Conservation (phyloP, 2,888 invertebrate genomes). For the Nudaria mundana region DNA sequence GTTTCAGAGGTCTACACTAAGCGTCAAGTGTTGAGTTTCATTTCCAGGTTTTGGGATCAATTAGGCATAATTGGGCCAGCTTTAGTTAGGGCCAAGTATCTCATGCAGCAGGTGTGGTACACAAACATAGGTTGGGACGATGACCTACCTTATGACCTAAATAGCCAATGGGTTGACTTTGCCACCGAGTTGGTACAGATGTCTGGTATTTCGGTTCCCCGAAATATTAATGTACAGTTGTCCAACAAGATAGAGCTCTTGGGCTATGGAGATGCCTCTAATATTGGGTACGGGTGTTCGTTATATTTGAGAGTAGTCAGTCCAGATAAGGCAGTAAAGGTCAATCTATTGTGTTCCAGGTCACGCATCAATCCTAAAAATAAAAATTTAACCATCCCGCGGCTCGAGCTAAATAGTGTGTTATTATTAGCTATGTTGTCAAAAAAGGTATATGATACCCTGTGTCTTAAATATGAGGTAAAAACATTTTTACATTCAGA, state of each 20-base stretch:
- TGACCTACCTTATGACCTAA: background rate
- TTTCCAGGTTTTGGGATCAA: background rate
- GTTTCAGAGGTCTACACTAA: background rate
- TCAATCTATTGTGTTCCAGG: background rate
- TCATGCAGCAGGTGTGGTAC: background rate
- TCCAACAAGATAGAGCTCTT: background rate
- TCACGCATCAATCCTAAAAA: background rate
- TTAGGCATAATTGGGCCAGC: background rate
- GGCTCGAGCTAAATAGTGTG: background rate
- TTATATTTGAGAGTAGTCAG: background rate
- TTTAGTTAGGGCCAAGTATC: background rate
- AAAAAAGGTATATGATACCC: background rate
- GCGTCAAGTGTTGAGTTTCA: background rate
- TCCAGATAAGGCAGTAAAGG: background rate
- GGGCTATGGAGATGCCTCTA: background rate
- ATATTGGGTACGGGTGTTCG: background rate
- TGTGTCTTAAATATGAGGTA: background rate
- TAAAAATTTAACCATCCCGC: background rate
- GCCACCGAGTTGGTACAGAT: background rate
- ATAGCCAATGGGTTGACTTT: background rate
- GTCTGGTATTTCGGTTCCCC: background rate
- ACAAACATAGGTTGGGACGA: background rate
- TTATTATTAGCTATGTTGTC: background rate
- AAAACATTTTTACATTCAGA: background rate
- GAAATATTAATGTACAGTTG: no score